Base-by-base conservation (phyloP, 53 echinoderm and acorn worm species). In the Holothuria leucospilota region DNA sequence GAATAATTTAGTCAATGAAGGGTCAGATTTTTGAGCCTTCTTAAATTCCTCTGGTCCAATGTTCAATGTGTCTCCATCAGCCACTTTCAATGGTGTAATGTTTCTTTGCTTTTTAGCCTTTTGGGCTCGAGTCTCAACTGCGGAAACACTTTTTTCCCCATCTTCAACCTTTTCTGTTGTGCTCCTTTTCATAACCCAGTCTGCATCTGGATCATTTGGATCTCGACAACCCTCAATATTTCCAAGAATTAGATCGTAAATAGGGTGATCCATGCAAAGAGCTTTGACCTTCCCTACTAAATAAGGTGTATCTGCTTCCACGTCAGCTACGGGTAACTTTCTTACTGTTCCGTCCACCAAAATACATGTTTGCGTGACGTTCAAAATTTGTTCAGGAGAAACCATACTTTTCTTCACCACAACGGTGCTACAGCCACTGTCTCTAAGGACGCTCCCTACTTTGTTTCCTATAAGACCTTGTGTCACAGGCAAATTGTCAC, bases 331-430 rank as follows among this genome's bases (percentile, higher is more conserved):
- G 18, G 84, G 84, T 39, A 87, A 77, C 16, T 78, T 42, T 23
- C 87, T 61, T 21, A 93, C 85, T 51, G 93, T 87, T 24, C 93
- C 90, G 85, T 93, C 88, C 39, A 90, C 64, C 18, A 93, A 34
- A 64, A 69, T 70, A 49, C 91, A 91, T 26, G 25, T 59, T 78
- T 84, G 77, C 16, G 20, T 49, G 71, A 29, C 49, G 8, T 85
- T 87, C 14, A 69, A 68, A 39, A 78, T 85, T 71, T 93, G 69
- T 21, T 87, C 53, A 1, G 69, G 39, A 25, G 53, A 16, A 18
- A 90, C 85, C 18, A 93, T 66, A 39, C 64, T 73, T 51, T 72
- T 68, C 71, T 78, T 90, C 30, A 93, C 93, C 13, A 87, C 87
- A 29, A 87, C 81, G 29, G 90, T 87, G 41, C 82, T 90, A 64